Evolutionary conservation across 2,797 vertebrate genomes (phyloP).

Genomic region (Uromys caudimaculatus): DNA sequence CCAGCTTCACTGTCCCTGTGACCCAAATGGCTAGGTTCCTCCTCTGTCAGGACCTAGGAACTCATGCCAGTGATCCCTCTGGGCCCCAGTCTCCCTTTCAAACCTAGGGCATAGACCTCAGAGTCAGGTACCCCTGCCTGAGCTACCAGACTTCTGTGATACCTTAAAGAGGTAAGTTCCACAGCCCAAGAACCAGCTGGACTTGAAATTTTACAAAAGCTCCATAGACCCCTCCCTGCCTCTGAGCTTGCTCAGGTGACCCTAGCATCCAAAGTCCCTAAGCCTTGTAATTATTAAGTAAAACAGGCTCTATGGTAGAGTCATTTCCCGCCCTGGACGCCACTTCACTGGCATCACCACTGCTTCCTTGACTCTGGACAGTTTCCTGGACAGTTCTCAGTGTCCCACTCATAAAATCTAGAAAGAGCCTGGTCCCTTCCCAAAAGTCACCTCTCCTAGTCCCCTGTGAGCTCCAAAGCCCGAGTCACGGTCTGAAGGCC

Average conservation of each 20-base stretch:
- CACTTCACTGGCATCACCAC: neutral
- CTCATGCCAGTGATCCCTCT: neutral
- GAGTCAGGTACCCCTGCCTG: neutral
- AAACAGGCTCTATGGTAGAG: slow-evolving; percentile 47
- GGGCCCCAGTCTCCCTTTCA: neutral
- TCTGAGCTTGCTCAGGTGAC: slow-evolving; percentile 29
- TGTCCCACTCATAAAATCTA: neutral
- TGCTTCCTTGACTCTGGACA: neutral
- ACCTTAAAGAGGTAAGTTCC: neutral
- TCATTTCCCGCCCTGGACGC: slow-evolving; percentile 62
- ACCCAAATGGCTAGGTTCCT: neutral
- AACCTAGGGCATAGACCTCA: neutral
- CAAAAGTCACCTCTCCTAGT: neutral
- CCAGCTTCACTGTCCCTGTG: neutral
- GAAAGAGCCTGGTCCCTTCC: neutral
- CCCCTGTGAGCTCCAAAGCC: neutral
- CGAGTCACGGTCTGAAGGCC: neutral
- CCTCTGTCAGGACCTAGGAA: neutral
- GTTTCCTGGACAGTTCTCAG: neutral
- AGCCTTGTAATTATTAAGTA: slow-evolving; percentile 72
- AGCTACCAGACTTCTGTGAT: neutral
- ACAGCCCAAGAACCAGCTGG: slow-evolving; percentile 28
- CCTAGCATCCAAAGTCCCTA: slow-evolving; percentile 52
- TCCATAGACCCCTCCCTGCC: slow-evolving; percentile 30
- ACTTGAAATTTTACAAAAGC: slow-evolving; percentile 59